phyloP scores from a whole-genome alignment of 1,140 invertebrate species.

The Neodiprion virginianus region DNA sequence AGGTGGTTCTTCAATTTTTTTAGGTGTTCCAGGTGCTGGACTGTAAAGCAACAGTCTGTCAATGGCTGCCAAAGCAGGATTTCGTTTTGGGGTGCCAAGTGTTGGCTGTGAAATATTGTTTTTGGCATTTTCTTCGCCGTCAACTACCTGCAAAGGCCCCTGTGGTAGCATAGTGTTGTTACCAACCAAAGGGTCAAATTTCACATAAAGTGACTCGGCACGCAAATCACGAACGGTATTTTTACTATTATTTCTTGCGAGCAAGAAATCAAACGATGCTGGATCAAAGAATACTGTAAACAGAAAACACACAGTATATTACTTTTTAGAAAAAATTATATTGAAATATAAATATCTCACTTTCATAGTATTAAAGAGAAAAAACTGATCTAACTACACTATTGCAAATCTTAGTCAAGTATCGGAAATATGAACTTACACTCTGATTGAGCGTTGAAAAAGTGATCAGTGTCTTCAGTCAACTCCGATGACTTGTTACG shows the following conservation, averaged over 20 bases:
- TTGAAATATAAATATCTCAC: slow-evolving; percentile 12
- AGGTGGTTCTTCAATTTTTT: slow-evolving; percentile 38
- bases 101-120: slow-evolving; percentile 33
- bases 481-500: slow-evolving; percentile 36
- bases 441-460: slow-evolving; percentile 41
- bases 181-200: slow-evolving; percentile 67
- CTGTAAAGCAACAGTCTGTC: slow-evolving; percentile 58
- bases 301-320: slow-evolving; percentile 26
- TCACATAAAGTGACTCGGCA: slow-evolving; percentile 66
- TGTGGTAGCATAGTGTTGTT: slow-evolving; percentile 57
- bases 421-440: slow-evolving; percentile 34
- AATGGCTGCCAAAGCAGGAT: slow-evolving; percentile 56
- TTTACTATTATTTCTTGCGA: slow-evolving; percentile 35
- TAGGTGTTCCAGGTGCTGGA: slow-evolving; percentile 32
- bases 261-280: slow-evolving; percentile 50
- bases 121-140: slow-evolving; percentile 46
- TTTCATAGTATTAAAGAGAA: slow-evolving; percentile 16
- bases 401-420: not conserved
- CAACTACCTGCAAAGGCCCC: slow-evolving; percentile 38
- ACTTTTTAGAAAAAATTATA: slow-evolving; percentile 14
- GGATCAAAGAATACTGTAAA: slow-evolving; percentile 56
- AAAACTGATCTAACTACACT: not conserved
- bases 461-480: slow-evolving; percentile 38
- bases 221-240: slow-evolving; percentile 52
- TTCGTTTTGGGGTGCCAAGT: slow-evolving; percentile 44